Conservation (phyloP, 2,797 vertebrate species). For the Monodelphis domestica region DNA sequence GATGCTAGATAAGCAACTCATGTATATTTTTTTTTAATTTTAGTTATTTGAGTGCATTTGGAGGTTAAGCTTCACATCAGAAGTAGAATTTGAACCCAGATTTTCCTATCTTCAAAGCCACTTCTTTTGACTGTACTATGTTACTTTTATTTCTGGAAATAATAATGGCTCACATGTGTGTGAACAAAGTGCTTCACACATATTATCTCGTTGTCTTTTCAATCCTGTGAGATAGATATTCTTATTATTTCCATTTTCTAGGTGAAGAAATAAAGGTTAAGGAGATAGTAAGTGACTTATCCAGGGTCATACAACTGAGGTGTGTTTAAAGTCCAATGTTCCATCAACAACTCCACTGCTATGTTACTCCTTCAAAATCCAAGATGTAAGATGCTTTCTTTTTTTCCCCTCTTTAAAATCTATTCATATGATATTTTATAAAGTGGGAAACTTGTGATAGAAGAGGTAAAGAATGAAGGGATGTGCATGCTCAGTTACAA, state of each 20-base stretch:
- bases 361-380: conserved; percentile 27
- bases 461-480: neutral
- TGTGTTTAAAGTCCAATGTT: neutral
- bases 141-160: neutral
- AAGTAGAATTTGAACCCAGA: neutral
- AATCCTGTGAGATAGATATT: neutral
- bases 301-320: neutral
- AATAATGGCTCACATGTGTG: neutral
- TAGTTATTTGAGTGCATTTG: neutral
- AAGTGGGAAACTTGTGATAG: conserved; percentile 9
- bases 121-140: neutral
- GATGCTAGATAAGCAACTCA: neutral
- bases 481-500: conserved; percentile 19
- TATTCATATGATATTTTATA: neutral
- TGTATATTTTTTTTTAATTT: neutral
- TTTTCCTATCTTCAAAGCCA: neutral
- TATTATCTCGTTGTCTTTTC: neutral
- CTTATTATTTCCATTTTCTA: neutral
- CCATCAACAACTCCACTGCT: neutral
- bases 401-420: conserved; percentile 13
- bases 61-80: neutral
- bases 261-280: neutral
- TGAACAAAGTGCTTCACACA: neutral
- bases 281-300: neutral
- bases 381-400: neutral